A percentile compares a stretch with the other conserved stretches of the same genome.
These are phyloP conservation scores for Folsomia manolachei DNA, from an alignment of 2,888 invertebrate species.

Conservation along the genomic window DNA sequence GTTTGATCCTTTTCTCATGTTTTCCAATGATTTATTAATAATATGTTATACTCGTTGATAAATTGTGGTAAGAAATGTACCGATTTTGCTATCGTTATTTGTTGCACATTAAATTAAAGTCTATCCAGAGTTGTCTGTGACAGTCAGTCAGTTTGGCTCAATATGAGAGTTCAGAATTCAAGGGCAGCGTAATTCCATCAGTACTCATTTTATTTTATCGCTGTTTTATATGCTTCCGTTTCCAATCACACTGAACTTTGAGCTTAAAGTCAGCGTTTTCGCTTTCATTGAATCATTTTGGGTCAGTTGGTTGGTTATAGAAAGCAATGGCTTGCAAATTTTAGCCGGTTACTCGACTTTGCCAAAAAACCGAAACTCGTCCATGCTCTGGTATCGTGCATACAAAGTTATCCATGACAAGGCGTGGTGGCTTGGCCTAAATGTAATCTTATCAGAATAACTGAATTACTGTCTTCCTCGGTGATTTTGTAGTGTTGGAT, in stretches of 20 bases:
- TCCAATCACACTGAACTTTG: neutral
- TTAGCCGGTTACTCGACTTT: neutral
- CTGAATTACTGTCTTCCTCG: neutral
- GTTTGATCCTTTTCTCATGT: too few species aligned
- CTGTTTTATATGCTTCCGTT: neutral
- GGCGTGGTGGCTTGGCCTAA: neutral
- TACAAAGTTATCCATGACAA: slow-evolving; percentile 1
- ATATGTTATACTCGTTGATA: neutral
- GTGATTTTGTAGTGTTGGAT: neutral
- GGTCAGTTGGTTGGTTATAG: neutral
- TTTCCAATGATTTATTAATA: neutral
- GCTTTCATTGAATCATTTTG: neutral
- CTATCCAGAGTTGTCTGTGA: too few species aligned
- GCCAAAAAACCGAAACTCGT: neutral
- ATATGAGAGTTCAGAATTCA: neutral
- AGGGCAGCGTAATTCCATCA: too few species aligned
- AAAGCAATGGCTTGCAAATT: neutral
- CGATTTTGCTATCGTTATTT: too few species aligned
- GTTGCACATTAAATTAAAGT: too few species aligned
- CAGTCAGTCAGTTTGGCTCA: too few species aligned
- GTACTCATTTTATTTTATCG: neutral
- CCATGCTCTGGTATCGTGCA: neutral
- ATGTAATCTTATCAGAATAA: neutral
- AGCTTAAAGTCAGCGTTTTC: neutral
- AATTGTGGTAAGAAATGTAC: too few species aligned